A percentile compares a stretch with the other conserved stretches of the same genome.
These are phyloP conservation scores for Xerus inauris DNA, from an alignment of 2,113 vertebrate species.

Conservation along the genomic window DNA sequence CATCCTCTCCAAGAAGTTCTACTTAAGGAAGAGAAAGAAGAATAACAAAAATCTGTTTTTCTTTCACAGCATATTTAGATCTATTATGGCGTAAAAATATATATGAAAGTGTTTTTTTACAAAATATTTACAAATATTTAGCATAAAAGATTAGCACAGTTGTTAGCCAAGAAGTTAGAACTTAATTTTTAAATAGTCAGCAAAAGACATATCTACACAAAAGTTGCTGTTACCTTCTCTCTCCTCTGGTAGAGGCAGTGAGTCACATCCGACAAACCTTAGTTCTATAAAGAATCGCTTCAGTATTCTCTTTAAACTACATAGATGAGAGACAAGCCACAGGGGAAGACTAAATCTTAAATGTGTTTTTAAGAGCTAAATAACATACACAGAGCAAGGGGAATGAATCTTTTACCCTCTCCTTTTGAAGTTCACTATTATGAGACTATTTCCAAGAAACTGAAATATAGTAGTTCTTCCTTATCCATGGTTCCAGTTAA, in stretches of 20 bases:
- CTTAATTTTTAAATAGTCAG: not conserved
- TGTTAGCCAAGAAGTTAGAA: not conserved
- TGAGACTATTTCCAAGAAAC: not conserved
- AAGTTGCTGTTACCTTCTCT: not conserved
- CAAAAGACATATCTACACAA: not conserved
- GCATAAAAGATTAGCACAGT: not conserved
- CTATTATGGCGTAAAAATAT: not conserved
- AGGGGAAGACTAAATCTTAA: not conserved
- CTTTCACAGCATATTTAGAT: not conserved
- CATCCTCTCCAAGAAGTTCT: not conserved
- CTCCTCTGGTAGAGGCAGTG: not conserved
- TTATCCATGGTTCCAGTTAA: not conserved
- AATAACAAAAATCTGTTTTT: not conserved
- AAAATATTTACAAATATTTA: not conserved
- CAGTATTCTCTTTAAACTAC: not conserved
- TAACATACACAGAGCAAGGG: not conserved
- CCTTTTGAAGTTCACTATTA: not conserved
- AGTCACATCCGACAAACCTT: not conserved
- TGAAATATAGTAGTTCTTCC: not conserved
- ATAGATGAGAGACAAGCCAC: not conserved
- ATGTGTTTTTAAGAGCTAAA: not conserved
- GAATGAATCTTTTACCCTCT: not conserved
- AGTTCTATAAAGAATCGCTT: not conserved
- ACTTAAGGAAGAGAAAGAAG: not conserved
- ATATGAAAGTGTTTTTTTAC: not conserved